These are phyloP conservation scores for Ptychoptera contaminata DNA, from an alignment of 2,888 invertebrate genomes.

Conservation along the genomic window DNA sequence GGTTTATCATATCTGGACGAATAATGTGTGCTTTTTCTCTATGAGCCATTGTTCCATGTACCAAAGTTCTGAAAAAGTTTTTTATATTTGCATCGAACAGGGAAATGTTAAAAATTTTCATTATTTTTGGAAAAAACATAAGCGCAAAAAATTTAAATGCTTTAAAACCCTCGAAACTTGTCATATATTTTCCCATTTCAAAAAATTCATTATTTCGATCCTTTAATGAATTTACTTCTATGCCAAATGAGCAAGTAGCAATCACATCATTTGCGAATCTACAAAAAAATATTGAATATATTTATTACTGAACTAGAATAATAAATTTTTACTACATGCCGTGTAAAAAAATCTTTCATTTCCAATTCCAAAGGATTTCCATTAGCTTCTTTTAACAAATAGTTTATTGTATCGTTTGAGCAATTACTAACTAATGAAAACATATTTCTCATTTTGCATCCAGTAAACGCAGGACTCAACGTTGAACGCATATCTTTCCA, in stretches of 20 bases:
- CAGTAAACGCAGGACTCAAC: conserved; percentile 31
- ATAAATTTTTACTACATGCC: conserved; percentile 24
- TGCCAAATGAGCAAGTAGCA: conserved; percentile 32
- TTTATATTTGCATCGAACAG: background rate
- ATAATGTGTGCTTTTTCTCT: background rate
- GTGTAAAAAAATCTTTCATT: conserved; percentile 26
- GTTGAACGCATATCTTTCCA: conserved; percentile 19
- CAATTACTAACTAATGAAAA: conserved; percentile 7
- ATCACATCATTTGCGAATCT: conserved; percentile 30
- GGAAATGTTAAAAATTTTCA: background rate
- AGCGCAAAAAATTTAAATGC: background rate
- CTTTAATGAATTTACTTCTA: conserved; percentile 35
- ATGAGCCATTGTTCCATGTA: background rate
- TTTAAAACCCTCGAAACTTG: conserved; percentile 22
- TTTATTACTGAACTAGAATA: conserved; percentile 21
- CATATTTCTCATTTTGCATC: conserved; percentile 32
- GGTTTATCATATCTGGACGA: conserved; percentile 27
- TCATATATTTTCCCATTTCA: conserved; percentile 32
- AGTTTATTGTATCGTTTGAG: background rate
- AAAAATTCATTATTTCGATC: conserved; percentile 39
- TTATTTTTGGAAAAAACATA: background rate
- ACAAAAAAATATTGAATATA: too few relatives aligned
- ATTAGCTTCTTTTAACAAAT: conserved; percentile 3
- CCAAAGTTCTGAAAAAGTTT: background rate
- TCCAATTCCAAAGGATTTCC: conserved; percentile 15